Conservation (phyloP, 2,113 vertebrate species). For the Archocentrus centrarchus region DNA sequence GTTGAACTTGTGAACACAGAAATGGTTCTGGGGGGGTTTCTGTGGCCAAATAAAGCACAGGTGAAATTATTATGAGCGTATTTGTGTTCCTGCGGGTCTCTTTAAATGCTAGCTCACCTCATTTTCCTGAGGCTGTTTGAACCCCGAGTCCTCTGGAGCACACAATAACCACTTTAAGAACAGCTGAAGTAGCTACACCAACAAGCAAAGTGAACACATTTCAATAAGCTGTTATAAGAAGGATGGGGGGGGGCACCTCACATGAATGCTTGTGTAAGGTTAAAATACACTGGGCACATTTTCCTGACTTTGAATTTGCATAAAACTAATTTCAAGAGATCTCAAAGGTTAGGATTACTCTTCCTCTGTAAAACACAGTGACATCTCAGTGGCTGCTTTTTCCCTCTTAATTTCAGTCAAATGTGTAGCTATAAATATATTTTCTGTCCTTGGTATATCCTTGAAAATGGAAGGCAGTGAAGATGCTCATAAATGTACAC, state of each 20-base stretch:
- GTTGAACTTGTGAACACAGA: conserved; percentile 6
- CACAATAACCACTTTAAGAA: conserved; percentile 25
- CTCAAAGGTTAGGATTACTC: not conserved
- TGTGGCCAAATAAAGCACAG: conserved; percentile 49
- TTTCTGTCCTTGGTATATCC: conserved; percentile 4
- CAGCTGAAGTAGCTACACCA: conserved; percentile 25
- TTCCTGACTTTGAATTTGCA: conserved; percentile 3
- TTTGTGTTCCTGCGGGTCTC: conserved; percentile 46
- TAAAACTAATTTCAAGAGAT: conserved; percentile 11
- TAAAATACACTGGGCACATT: conserved; percentile 10
- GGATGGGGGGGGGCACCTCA: not conserved
- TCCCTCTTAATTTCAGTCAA: not conserved
- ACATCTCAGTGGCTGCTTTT: not conserved
- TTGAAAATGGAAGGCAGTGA: not conserved
- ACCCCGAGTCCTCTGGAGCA: conserved; percentile 36
- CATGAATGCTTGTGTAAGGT: conserved; percentile 7
- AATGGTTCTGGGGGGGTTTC: conserved; percentile 12
- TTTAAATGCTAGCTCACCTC: conserved; percentile 41
- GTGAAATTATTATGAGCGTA: conserved; percentile 47
- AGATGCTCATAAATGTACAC: not conserved
- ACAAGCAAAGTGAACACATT: conserved; percentile 23
- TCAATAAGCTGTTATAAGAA: conserved; percentile 29
- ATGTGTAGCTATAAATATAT: not conserved
- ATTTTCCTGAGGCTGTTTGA: conserved; percentile 51
- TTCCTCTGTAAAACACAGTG: not conserved